Conservation (phyloP, 1,140 invertebrate genomes). For the Drosophila subpulchrella region DNA sequence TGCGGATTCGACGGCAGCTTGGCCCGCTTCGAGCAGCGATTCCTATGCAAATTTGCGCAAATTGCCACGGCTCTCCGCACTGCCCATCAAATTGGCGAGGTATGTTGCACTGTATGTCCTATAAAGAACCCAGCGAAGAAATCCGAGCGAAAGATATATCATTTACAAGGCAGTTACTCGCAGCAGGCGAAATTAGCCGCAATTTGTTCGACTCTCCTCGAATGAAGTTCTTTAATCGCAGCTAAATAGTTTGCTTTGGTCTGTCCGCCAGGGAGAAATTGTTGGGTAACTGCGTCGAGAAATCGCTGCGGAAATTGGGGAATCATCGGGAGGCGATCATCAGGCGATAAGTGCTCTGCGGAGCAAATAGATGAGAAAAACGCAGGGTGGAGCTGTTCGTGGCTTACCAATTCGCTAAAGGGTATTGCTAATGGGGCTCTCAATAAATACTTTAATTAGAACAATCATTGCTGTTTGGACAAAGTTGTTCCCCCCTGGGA, state of each 20-base stretch:
- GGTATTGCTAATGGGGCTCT: constrained; percentile 1
- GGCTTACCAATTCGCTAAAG: constrained; percentile 1
- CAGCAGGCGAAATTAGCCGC: constrained; percentile 33
- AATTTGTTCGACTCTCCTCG: constrained; percentile 19
- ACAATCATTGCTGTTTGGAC: not conserved
- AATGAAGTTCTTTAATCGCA: constrained; percentile 32
- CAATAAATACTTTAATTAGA: not conserved
- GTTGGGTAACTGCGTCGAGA: constrained; percentile 16
- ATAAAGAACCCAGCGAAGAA: constrained; percentile 6
- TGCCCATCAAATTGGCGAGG: constrained; percentile 79
- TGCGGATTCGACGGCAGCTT: constrained; percentile 88
- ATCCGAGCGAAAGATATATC: constrained; percentile 32
- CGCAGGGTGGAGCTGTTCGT: constrained; percentile 6
- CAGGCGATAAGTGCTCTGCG: constrained; percentile 31
- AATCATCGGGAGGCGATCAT: constrained; percentile 16
- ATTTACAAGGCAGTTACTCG: constrained; percentile 26
- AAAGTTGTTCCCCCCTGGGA: not conserved
- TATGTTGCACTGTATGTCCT: constrained; percentile 49
- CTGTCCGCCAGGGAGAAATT: constrained; percentile 21
- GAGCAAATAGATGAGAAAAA: constrained; percentile 22
- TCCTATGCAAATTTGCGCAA: constrained; percentile 87
- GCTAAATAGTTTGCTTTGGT: constrained; percentile 41
- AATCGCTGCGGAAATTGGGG: constrained; percentile 23
- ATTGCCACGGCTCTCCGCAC: constrained; percentile 85
- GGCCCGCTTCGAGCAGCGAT: constrained; percentile 87